Evolutionary conservation across 2,113 vertebrate genomes (phyloP), one percentile per base, ranked within the genome.

Genomic region (Stictonetta naevosa): DNA sequence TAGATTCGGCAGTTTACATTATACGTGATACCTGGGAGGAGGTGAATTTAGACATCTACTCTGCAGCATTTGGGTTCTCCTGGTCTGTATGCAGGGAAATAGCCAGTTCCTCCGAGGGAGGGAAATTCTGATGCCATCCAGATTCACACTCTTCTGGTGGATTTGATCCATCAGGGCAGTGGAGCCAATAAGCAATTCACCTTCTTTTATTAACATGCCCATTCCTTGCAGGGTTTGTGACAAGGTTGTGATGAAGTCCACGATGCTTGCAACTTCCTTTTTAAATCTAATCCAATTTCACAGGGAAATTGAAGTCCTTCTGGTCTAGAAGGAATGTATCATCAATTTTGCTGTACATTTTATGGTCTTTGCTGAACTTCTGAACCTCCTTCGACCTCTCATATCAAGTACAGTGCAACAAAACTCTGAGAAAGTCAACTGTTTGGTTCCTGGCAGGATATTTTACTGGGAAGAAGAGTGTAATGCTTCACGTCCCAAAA

Each of bases 141-240:
- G 8, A 36, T 66, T 48, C 6, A 14, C 8, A 2, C 2, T 80
- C 11, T 69, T 83, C 34, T 63, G 8, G 5, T 83, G 8, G 26
- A 44, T 50, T 53, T 0, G 0, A 26, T 42, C 42, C 52, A 28
- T 48, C 20, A 66, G 46, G 26, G 11, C 0, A 0, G 11, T 50
- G 31, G 74, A 34, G 11, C 0, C 1, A 86, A 55, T 1, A 11
- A 83, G 18, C 6, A 12, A 40, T 77, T 83, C 28, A 11, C n/a
- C 48, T 60, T 48, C 22, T 73, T 53, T 59, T 74, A 21, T 59
- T 56, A 42, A 71, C 14, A 22, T 0, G 0, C 25, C 33, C 58
- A 2, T 63, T 85, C 22, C 25, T 78, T 63, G 36, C 13, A 71
- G 36, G 15, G 8, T 25, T 83, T 80, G 50, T 81, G 46, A 46